Evolutionary conservation across 2,888 invertebrate genomes (phyloP), one percentile per base, ranked within the genome.

Genomic region (Acanthosoma haemorrhoidale): DNA sequence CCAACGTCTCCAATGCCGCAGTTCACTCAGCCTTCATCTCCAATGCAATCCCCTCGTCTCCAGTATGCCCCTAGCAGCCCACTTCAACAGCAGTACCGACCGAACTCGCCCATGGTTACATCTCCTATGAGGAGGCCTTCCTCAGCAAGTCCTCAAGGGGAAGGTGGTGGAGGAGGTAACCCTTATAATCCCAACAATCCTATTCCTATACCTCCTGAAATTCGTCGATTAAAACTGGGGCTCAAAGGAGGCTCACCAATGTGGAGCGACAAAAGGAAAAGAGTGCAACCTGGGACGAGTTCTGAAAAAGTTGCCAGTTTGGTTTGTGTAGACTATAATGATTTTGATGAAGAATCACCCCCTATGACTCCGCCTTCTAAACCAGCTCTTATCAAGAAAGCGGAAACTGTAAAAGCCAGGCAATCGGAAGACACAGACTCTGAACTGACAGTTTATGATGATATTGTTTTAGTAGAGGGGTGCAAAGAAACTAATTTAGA

Each of bases 191-290:
- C 85, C 8, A 80, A 81, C 57, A 86, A 84, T 78, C 83, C 84
- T 0, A 82, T 86, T 61, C 87, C 87, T 0, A 76, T 84, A n/a
- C 84, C 85, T 1, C 82, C 84, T 25, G 82, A 76, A 31, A 86
- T 86, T 76, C 84, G 83, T 0, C 87, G 86, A 78, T 82, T 84
- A 75, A 86, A 85, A 76, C 81, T 86, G 2, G 90, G 83, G 71
- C 80, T 78, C 77, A 79, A 76, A 63, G 79, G 79, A 21, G 79
- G 79, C 25, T 75, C 76, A 21, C 78, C 78, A 72, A 68, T 78
- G 70, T 72, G 64, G 67, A 75, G 63, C 69, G 75, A 68, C 71
- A 72, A 64, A 67, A 70, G 74, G 32, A 69, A 51, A 32, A 70
- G 73, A 34, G 74, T 72, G 15, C 72, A 73, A 16, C 72, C 73